Evolutionary conservation across 2,888 invertebrate species (phyloP), one percentile per base, ranked within the genome.

Genomic region (Agonopterix arenella): DNA sequence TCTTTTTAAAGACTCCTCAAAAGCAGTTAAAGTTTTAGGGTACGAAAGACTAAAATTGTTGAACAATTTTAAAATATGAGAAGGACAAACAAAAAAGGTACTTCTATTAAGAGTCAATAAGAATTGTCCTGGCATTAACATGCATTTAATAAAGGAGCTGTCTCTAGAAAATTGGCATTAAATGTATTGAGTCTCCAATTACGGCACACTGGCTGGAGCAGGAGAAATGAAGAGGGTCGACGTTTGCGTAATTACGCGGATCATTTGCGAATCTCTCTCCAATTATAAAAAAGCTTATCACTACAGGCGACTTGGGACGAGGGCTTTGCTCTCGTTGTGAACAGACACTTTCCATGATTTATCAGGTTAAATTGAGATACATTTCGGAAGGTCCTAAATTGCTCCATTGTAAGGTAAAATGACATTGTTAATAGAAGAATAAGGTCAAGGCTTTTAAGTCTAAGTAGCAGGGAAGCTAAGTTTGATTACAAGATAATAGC

Each of bases 161-260:
- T 41, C 13, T 16, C 38, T 36, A 47, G 49, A 68, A 69, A 70
- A 72, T 67, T 62, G 59, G 65, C 49, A 53, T 52, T 55, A 52
- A 58, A 55, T 57, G 55, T 61, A 62, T 60, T 52, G 43, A 73
- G 70, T 76, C 71, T 76, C 73, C 76, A 81, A 82, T 81, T 82
- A 82, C 65, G 66, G 66, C 52, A 67, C 68, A 66, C 53, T 58
- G 69, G 61, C 64, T 62, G 55, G 57, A 69, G 68, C 62, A 68
- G 61, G 71, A 75, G 73, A 80, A 76, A 85, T 85, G 86, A 88
- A 80, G 82, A 86, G 86, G 88, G 88, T 86, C 77, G 86, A 85
- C 86, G 78, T 84, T 79, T 80, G 76, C 73, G 80, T 85, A 85
- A 86, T 86, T 86, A 84, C 79, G 78, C 70, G 83, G 86, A 86